Conservation (phyloP, 1,140 invertebrate genomes). For the Neodiprion pinetum region DNA sequence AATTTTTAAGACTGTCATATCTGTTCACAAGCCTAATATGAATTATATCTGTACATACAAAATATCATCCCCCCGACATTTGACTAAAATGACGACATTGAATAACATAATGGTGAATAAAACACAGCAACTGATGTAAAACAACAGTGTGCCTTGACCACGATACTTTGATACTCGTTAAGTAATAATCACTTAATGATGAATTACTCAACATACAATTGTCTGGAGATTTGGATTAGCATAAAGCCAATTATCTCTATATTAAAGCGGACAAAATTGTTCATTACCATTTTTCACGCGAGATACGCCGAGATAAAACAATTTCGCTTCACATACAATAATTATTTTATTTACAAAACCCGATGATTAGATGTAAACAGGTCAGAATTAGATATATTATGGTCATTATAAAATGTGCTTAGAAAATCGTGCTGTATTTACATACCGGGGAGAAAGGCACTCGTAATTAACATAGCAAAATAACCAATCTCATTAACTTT, state of each 20-base stretch:
- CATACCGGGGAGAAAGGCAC: constrained; percentile 27
- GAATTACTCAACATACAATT: too few relatives aligned
- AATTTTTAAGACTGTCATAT: background rate
- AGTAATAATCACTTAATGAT: too few relatives aligned
- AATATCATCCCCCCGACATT: too few relatives aligned
- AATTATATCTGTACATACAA: too few relatives aligned
- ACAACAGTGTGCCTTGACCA: too few relatives aligned
- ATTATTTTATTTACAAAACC: constrained; percentile 47
- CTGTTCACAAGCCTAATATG: background rate
- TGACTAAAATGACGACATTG: too few relatives aligned
- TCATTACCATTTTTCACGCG: constrained; percentile 28
- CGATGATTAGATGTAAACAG: constrained; percentile 38
- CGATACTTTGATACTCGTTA: too few relatives aligned
- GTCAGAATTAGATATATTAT: constrained; percentile 22
- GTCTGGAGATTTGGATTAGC: too few relatives aligned
- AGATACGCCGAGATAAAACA: constrained; percentile 14
- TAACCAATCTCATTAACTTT: constrained; percentile 31
- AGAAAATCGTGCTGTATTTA: constrained; percentile 34
- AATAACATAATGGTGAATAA: too few relatives aligned
- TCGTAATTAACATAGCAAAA: constrained; percentile 32
- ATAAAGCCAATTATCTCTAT: too few relatives aligned
- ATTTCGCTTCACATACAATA: constrained; percentile 30
- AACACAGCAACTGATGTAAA: too few relatives aligned
- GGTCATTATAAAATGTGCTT: constrained; percentile 40
- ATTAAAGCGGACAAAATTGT: too few relatives aligned